Evolutionary conservation across 2,797 vertebrate species (phyloP).

Genomic region (Platyrinchus mystaceus): DNA sequence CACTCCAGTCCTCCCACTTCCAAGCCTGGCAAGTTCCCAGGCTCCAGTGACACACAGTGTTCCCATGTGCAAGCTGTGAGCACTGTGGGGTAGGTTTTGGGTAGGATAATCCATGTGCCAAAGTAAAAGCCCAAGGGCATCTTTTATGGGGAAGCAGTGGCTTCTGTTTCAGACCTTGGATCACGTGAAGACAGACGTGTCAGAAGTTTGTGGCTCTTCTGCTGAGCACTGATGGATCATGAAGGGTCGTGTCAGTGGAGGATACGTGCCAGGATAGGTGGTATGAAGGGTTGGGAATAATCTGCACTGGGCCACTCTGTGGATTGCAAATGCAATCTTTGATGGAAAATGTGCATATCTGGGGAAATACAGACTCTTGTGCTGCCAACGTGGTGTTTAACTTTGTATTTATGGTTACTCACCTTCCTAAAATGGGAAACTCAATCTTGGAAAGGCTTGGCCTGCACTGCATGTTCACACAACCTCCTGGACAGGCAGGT

Average conservation of each 20-base stretch:
- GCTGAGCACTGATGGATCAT: background rate
- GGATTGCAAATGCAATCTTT: background rate
- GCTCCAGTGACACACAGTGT: background rate
- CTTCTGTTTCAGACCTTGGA: background rate
- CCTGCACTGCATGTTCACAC: background rate
- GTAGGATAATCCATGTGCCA: background rate
- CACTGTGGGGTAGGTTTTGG: background rate
- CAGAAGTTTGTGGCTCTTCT: background rate
- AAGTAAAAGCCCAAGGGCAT: background rate
- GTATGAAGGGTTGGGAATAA: background rate
- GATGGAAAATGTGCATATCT: background rate
- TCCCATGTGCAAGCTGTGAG: background rate
- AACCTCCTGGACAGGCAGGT: background rate
- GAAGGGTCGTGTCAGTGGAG: background rate
- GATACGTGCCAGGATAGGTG: rapidly evolving
- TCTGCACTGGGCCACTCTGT: background rate
- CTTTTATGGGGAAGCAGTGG: rapidly evolving
- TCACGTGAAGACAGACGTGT: rapidly evolving
- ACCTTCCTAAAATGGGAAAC: background rate
- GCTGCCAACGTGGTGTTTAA: rapidly evolving
- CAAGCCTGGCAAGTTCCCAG: background rate
- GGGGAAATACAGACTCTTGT: background rate
- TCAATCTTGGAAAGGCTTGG: background rate
- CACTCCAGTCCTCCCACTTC: background rate
- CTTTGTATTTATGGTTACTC: background rate